These are phyloP conservation scores for Hypomecis atomaria DNA, from an alignment of 2,888 invertebrate genomes.

Conservation along the genomic window DNA sequence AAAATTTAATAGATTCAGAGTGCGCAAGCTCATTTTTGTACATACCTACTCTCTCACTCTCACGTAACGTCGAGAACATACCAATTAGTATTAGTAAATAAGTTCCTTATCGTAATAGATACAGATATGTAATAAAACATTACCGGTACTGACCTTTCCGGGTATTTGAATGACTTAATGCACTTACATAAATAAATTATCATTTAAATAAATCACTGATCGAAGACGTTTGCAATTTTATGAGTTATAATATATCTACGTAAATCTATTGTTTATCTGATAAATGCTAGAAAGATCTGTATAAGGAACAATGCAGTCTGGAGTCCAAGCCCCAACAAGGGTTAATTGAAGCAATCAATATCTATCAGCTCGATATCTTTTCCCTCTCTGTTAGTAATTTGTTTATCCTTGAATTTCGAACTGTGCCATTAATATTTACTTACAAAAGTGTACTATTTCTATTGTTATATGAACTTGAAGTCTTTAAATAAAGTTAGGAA, in stretches of 20 bases:
- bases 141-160: conserved; percentile 8
- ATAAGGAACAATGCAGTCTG: conserved; percentile 16
- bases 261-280: background rate
- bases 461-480: too few species aligned
- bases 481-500: conserved; percentile 8
- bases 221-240: background rate
- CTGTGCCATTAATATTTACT: conserved; percentile 35
- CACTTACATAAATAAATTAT: conserved; percentile 1
- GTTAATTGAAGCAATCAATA: conserved; percentile 45
- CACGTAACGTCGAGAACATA: background rate
- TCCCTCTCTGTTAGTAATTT: conserved; percentile 36
- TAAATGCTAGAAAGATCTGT: conserved; percentile 24
- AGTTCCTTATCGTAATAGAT: background rate
- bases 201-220: background rate
- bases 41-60: too few species aligned
- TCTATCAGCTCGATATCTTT: conserved; percentile 23
- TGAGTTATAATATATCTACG: conserved; percentile 8
- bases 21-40: background rate
- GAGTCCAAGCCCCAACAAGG: conserved; percentile 41
- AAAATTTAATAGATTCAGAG: background rate
- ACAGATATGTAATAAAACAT: background rate
- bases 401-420: conserved; percentile 46
- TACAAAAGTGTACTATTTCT: too few species aligned
- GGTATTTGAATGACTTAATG: background rate
- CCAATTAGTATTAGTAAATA: background rate